Percentiles rank a stretch among this genome's conserved stretches.
Evolutionary conservation across 2,888 invertebrate genomes (phyloP).

Genomic region (Protodeltote pygarga): DNA sequence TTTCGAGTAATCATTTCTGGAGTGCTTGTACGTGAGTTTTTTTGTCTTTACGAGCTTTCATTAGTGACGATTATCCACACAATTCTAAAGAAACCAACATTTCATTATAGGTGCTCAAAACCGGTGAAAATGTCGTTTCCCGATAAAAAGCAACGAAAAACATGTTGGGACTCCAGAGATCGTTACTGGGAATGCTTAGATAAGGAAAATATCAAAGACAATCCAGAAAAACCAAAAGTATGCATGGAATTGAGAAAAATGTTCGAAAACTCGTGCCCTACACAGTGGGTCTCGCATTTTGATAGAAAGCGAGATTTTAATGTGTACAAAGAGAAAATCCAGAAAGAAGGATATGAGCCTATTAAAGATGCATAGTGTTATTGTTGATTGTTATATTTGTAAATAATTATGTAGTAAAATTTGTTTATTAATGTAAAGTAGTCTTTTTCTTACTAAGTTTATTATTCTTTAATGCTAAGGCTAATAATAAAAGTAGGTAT

Average conservation of each 20-base stretch:
- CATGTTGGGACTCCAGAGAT: slow-evolving; percentile 95
- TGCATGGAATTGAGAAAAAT: slow-evolving; percentile 91
- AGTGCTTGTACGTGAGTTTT: slow-evolving; percentile 43
- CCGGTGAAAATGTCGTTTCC: slow-evolving; percentile 91
- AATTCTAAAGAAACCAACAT: slow-evolving; percentile 46
- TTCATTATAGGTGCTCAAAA: slow-evolving; percentile 73
- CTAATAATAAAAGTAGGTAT: slow-evolving; percentile 10
- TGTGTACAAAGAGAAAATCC: slow-evolving; percentile 95
- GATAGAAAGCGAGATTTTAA: slow-evolving; percentile 96
- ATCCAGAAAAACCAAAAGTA: slow-evolving; percentile 79
- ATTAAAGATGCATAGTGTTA: slow-evolving; percentile 81
- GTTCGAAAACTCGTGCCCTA: slow-evolving; percentile 92
- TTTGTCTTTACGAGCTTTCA: slow-evolving; percentile 14
- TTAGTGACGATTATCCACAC: slow-evolving; percentile 12
- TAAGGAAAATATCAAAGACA: slow-evolving; percentile 88
- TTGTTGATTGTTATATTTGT: slow-evolving; percentile 69
- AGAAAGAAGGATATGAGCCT: slow-evolving; percentile 95
- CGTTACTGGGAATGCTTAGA: slow-evolving; percentile 96
- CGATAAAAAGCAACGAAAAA: slow-evolving; percentile 91
- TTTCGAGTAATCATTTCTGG: slow-evolving; percentile 49
- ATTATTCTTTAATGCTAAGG: too few relatives aligned
- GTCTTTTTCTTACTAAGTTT: slow-evolving; percentile 9
- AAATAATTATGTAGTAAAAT: slow-evolving; percentile 80
- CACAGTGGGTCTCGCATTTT: slow-evolving; percentile 97
- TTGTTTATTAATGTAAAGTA: slow-evolving; percentile 50